Conservation (phyloP, 2,113 vertebrate species). For the Microtus richardsoni region DNA sequence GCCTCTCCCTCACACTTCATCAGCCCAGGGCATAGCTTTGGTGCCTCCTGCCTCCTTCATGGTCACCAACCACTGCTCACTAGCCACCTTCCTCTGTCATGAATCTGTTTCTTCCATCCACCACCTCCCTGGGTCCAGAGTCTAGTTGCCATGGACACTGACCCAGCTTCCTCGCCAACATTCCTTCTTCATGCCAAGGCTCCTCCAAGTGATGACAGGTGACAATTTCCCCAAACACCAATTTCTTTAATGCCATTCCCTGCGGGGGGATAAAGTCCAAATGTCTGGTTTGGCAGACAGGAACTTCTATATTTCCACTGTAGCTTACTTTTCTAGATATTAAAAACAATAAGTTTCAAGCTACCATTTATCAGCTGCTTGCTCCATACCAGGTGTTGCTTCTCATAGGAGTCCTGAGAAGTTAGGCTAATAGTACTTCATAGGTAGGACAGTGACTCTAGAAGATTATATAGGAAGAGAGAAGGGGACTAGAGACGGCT, state of each 20-base stretch:
- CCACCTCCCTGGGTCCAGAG: background rate
- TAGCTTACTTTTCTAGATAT: constrained; percentile 37
- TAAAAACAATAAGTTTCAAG: background rate
- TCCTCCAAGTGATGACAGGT: background rate
- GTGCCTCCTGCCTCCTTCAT: background rate
- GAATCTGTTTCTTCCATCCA: background rate
- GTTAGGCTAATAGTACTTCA: background rate
- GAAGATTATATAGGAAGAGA: background rate
- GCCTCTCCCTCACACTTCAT: background rate
- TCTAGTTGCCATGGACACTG: background rate
- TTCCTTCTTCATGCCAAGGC: background rate
- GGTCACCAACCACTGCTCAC: background rate
- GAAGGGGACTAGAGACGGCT: background rate
- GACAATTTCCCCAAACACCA: background rate
- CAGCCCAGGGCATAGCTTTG: no score
- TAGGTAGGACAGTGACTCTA: background rate
- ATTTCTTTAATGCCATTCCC: background rate
- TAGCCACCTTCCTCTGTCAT: background rate
- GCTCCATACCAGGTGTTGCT: background rate
- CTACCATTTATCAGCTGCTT: background rate
- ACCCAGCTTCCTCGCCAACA: background rate
- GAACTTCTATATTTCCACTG: background rate
- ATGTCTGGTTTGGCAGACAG: background rate
- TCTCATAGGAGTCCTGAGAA: background rate
- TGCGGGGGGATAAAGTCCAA: background rate